Conservation (phyloP, 1,140 invertebrate species). For the Calliopsis andreniformis region DNA sequence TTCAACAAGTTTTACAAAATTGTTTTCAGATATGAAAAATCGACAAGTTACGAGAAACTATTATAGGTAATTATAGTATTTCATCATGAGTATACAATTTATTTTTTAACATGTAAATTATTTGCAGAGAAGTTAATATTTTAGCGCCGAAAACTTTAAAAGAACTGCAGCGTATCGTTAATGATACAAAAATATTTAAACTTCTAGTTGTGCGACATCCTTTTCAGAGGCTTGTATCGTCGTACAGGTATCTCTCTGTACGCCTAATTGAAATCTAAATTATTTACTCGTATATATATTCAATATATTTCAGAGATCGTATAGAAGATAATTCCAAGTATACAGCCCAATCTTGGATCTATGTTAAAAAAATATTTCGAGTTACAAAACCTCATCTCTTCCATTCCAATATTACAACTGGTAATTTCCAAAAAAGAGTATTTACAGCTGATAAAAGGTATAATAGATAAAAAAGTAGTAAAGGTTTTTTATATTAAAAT, state of each 20-base stretch:
- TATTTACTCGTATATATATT: background rate
- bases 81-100: background rate
- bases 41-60: conserved; percentile 60
- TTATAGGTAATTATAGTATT: conserved; percentile 69
- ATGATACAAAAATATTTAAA: conserved; percentile 70
- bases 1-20: conserved; percentile 78
- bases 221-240: conserved; percentile 81
- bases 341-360: conserved; percentile 78
- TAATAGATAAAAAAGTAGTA: background rate
- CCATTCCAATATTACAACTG: conserved; percentile 62
- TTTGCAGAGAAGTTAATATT: conserved; percentile 72
- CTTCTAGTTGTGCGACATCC: conserved; percentile 82
- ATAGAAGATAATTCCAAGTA: conserved; percentile 79
- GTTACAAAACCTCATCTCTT: conserved; percentile 76
- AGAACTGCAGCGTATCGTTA: conserved; percentile 60
- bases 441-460: conserved; percentile 74
- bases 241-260: conserved; percentile 76
- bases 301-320: conserved; percentile 73
- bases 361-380: conserved; percentile 75
- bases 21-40: conserved; percentile 74
- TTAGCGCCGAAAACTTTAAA: conserved; percentile 65
- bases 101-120: conserved; percentile 30
- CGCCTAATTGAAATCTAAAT: background rate
- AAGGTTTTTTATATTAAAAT: background rate
- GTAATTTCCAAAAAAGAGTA: conserved; percentile 69